Evolutionary conservation across 2,888 invertebrate genomes (phyloP), one percentile per base, ranked within the genome.

Genomic region (Campaea margaritaria): DNA sequence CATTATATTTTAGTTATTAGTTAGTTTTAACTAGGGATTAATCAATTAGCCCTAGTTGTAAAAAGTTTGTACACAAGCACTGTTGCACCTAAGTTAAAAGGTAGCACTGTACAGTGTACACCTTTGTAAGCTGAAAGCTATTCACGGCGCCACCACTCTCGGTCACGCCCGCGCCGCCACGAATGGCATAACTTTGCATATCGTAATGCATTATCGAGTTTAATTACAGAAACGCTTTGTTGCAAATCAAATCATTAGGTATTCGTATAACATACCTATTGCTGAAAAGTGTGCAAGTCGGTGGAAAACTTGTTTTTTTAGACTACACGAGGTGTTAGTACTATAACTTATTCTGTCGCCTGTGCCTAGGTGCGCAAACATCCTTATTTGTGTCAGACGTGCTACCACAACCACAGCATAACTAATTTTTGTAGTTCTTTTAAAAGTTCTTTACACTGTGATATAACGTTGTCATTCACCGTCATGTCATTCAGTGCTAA

Each of bases 121-220:
- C 43, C 12, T 13, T 21, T 4, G 43, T 43, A 43, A 21, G 21
- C 57, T 58, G 16, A 34, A 48, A 38, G 55, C 55, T 56, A 58
- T 56, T 64, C 55, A 15, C 44, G 57, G 59, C 53, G 42, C 55
- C 47, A 51, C 44, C 47, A 21, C 21, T 21, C 53, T 36, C 46
- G n/a, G 21, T 43, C 21, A 21, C 43, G 21, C 21, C 14, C 21
- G 21, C 21, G n/a, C 21, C n/a, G n/a, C 43, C 21, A 27, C 15
- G 12, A 45, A 0, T 10, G 28, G 28, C 45, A 45, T 28, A 45
- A 45, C 14, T 28, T 45, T 45, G 28, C 45, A 44, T 41, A 41
- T 16, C 42, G 14, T 12, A 42, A 42, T 16, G 39, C 39, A 42
- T 16, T 42, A 42, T 42, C 12, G 42, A 42, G 16, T 42, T 16